Base-by-base conservation (phyloP, 2,888 invertebrate genomes). In the Isotomurus palustris region DNA sequence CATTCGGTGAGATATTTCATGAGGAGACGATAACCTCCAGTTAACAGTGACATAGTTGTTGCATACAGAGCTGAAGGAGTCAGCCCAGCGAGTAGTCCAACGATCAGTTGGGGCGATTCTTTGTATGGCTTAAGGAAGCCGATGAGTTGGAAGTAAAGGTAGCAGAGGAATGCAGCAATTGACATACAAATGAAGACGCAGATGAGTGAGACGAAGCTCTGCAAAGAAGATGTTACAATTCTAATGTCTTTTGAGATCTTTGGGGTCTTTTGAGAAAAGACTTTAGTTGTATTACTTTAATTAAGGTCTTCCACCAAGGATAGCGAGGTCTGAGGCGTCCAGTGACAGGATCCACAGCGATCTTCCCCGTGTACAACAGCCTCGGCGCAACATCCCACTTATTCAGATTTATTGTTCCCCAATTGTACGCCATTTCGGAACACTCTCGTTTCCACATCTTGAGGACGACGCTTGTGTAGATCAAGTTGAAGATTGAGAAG, bases 341-440 rank as follows among this genome's bases (percentile, higher is more conserved):
- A 1, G 61, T 62, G 1, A 62, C 56, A 3, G 61, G 61, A 38
- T 62, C 61, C 2, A 58, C 8, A 3, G 40, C 41, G 25, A 58
- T 49, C 22, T 17, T 14, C 2, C 61, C 61, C 19, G 25, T n/a
- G 21, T 62, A 44, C 32, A 54, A 47, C 6, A 44, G 40, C 22
- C 61, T 40, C 1, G 58, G 52, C 4, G 48, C 51, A n/a, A n/a
- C n/a, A 21, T 62, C 61, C 61, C 61, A 62, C 8, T 19, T 14
- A 14, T 38, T 44, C 49, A 41, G 25, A 36, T 38, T 25, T 10
- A 62, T 21, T 2, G 61, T 62, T 8, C 61, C 61, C 61, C 61
- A 62, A 24, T n/a, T n/a, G 24, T 41, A 58, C 3, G 58, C 49
- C 2, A 62, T 12, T 22, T 21, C 32, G 4, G 58, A 62, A 28